Evolutionary conservation across 2,797 vertebrate genomes (phyloP), one percentile per base, ranked within the genome.

Genomic region (Lutjanus argentimaculatus): DNA sequence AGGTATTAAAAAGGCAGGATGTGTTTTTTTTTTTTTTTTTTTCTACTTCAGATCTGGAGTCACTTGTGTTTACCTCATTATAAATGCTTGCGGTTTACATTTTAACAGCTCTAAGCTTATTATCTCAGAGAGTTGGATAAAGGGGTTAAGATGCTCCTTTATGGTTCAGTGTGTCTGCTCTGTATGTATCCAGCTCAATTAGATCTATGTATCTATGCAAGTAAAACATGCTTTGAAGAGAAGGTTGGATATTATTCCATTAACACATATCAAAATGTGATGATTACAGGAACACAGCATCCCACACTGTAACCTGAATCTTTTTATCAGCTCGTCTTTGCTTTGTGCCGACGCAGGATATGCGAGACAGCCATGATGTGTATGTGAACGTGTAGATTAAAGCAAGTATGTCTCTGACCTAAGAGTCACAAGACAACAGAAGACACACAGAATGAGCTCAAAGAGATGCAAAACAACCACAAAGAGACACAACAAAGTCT

Each of bases 31-130:
- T 45, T 43, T 67, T 59, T 52, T 79, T 67, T 67, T 69, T 73
- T 58, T 67, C 40, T 64, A 43, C 69, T 82, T 57, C 64, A 68
- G 78, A 85, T 88, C 64, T 77, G 45, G 66, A 83, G 68, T 56
- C 67, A 62, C 73, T 85, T 75, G 72, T 85, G 72, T 88, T 89
- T 90, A 80, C 72, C 77, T 85, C 79, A 81, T 88, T 89, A 88
- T 80, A 84, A 83, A 85, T 62, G 68, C 58, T 71, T 73, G 74
- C 17, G 43, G 77, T 86, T 85, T 69, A 68, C 64, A 76, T 79
- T 80, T 67, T 75, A 74, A 79, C 65, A 84, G 67, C 76, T 79
- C 79, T 68, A 77, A 85, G 77, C 78, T 72, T 82, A 82, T 87
- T 88, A 83, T 89, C 86, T 86, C 73, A 48, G 59, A 69, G 76